Conservation (phyloP, 2,888 invertebrate genomes). For the Hydraecia micacea region DNA sequence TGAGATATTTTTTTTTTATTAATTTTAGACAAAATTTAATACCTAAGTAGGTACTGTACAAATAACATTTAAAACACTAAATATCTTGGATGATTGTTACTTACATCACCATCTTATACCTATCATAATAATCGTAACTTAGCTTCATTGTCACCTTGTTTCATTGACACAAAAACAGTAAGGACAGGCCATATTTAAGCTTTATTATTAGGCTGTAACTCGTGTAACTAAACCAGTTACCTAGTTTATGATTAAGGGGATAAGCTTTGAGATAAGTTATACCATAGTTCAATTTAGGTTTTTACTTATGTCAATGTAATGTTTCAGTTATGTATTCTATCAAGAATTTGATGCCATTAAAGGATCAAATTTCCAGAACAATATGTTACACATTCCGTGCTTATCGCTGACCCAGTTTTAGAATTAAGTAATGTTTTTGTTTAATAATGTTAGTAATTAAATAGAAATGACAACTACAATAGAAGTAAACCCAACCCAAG, state of each 20-base stretch:
- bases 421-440: background rate
- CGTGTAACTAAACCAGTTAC: background rate
- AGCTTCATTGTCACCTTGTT: background rate
- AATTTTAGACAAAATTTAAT: no score
- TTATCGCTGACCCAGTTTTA: slow-evolving; percentile 39
- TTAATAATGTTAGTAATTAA: slow-evolving; percentile 3
- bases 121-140: background rate
- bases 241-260: background rate
- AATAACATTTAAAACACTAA: background rate
- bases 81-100: no score
- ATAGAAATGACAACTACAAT: background rate
- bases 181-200: background rate
- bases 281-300: background rate
- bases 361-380: slow-evolving; percentile 26
- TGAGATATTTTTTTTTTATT: no score
- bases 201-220: slow-evolving; percentile 2
- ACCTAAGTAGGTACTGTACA: background rate
- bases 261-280: background rate
- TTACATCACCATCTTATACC: background rate
- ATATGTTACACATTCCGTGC: slow-evolving; percentile 3
- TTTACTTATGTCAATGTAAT: slow-evolving; percentile 26
- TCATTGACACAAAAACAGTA: slow-evolving; percentile 2
- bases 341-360: background rate
- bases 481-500: background rate
- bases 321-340: background rate